Evolutionary conservation across 1,140 invertebrate genomes (phyloP).

Genomic region (Andrena cerasifolii): DNA sequence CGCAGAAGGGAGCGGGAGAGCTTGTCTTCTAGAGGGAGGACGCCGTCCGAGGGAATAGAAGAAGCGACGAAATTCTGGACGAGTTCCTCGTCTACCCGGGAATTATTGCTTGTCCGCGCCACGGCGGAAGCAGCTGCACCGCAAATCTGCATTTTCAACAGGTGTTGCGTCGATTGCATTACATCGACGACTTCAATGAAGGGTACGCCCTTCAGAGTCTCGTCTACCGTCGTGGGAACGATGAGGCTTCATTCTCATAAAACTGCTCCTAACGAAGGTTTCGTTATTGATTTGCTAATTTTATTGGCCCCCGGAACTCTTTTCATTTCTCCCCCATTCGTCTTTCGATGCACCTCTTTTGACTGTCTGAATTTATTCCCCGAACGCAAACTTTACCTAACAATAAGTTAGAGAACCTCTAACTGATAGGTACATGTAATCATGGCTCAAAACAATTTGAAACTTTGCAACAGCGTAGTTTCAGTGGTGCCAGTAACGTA

Average conservation of each 20-base stretch:
- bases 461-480: too few relatives aligned
- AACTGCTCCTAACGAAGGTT: not conserved
- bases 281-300: not conserved
- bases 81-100: constrained; percentile 44
- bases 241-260: not conserved
- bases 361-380: too few relatives aligned
- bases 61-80: constrained; percentile 66
- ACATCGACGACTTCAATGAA: constrained; percentile 52
- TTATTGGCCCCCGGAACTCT: not conserved
- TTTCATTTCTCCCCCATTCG: not conserved
- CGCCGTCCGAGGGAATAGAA: constrained; percentile 44
- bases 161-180: constrained; percentile 67
- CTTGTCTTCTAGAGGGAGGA: not conserved
- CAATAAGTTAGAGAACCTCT: too few relatives aligned
- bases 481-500: too few relatives aligned
- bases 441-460: too few relatives aligned
- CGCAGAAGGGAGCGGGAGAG: constrained; percentile 5
- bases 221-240: constrained; percentile 39
- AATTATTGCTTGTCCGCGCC: constrained; percentile 66
- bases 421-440: too few relatives aligned
- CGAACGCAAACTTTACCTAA: too few relatives aligned
- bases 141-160: constrained; percentile 74
- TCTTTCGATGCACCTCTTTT: not conserved
- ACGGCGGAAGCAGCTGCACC: constrained; percentile 68
- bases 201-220: constrained; percentile 23